These are phyloP conservation scores for Anthonomus grandis DNA, from an alignment of 1,140 invertebrate genomes.

Conservation along the genomic window DNA sequence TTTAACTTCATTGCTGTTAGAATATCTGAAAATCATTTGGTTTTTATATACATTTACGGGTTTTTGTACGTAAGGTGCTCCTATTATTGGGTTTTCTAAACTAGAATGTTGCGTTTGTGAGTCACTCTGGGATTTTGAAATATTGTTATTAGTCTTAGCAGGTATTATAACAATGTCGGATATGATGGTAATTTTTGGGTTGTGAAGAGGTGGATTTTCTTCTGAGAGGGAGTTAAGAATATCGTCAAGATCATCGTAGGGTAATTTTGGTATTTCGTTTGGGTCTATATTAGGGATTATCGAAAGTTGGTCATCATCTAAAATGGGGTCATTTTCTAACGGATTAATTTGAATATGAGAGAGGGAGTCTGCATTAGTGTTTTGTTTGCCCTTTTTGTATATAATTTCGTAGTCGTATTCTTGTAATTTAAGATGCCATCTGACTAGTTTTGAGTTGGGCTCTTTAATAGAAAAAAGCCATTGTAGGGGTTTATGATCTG, in stretches of 20 bases:
- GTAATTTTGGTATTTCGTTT: background rate
- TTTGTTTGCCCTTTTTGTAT: conserved; percentile 42
- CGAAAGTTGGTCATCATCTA: background rate
- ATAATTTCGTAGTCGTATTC: conserved; percentile 11
- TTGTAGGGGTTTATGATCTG: conserved; percentile 17
- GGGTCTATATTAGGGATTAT: conserved; percentile 7
- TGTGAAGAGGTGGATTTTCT: background rate
- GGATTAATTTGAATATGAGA: conserved; percentile 8
- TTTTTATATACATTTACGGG: conserved; percentile 3
- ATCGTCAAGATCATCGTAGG: background rate
- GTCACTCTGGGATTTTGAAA: background rate
- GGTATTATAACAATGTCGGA: background rate
- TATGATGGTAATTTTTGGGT: background rate
- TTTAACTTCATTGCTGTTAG: too few relatives aligned
- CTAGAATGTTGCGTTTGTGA: background rate
- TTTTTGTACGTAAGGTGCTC: background rate
- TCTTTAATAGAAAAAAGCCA: conserved; percentile 22
- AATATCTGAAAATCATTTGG: too few relatives aligned
- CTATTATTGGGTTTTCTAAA: conserved; percentile 1
- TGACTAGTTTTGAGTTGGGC: conserved; percentile 10
- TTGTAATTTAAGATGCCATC: conserved; percentile 12
- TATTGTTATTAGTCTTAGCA: background rate
- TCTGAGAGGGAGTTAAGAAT: background rate
- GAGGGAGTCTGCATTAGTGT: conserved; percentile 21
- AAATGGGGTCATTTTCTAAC: background rate